Percentiles rank a stretch among this genome's conserved stretches.
Conservation (phyloP, 92 coral and sea anemone genomes). For the Desmophyllum pertusum region DNA sequence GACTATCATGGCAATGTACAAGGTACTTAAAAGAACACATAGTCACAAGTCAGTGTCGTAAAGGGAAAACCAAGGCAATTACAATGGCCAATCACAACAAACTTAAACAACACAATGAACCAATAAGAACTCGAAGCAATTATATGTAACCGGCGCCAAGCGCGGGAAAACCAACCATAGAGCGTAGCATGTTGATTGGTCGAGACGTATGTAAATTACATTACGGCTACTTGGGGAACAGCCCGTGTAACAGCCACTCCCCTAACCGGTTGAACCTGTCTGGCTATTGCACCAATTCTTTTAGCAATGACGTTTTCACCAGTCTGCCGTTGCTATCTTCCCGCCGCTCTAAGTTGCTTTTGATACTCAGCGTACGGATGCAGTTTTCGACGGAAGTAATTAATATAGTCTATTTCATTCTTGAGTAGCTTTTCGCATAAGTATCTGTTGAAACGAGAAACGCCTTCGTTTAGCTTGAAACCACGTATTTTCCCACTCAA, state of each 20-base stretch:
- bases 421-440: slow-evolving; percentile 89
- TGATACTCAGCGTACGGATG: slow-evolving; percentile 82
- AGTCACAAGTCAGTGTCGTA: too few species aligned
- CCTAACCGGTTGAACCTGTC: neutral
- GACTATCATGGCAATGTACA: too few species aligned
- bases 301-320: slow-evolving; percentile 12
- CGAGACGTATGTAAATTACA: too few species aligned
- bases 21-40: too few species aligned
- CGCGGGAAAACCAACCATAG: too few species aligned
- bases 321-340: slow-evolving; percentile 8
- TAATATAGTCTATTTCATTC: slow-evolving; percentile 86
- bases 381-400: slow-evolving; percentile 83
- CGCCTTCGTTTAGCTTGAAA: slow-evolving; percentile 69
- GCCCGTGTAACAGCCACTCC: neutral
- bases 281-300: slow-evolving; percentile 5
- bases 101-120: too few species aligned
- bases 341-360: slow-evolving; percentile 43
- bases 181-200: too few species aligned
- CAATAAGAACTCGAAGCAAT: too few species aligned
- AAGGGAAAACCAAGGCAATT: too few species aligned
- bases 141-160: too few species aligned
- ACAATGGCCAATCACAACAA: too few species aligned
- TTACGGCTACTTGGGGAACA: too few species aligned
- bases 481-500: slow-evolving; percentile 66
- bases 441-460: slow-evolving; percentile 74